Evolutionary conservation across 1,140 invertebrate genomes (phyloP), one percentile per base, ranked within the genome.

Genomic region (Brachystomella parvula): DNA sequence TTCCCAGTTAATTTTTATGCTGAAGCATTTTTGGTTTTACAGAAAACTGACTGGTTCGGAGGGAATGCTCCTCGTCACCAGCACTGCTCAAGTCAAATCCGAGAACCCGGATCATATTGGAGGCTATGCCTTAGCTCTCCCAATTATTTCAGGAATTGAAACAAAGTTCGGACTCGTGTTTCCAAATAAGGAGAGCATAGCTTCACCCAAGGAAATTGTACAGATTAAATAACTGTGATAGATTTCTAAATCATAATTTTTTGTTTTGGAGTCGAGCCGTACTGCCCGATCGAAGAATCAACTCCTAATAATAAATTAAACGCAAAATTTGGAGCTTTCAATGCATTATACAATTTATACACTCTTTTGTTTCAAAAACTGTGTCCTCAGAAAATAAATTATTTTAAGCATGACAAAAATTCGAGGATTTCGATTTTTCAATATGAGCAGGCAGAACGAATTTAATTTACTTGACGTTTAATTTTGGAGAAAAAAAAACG

Each of bases 121-220:
- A 60, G 96, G 96, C 9, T 99, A 94, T 78, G 86, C 90, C 73
- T 86, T 97, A 47, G 96, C 94, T 0, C 79, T 92, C 67, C 94
- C 95, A 0, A 95, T 98, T 28, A 91, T 99, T 75, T 87, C 87
- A 62, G 96, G 96, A 57, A 92, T 99, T 58, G 96, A 99, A 81
- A 89, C 92, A 32, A 98, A 98, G 79, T 98, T 99, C 79, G 96
- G 96, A 56, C 84, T 99, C 24, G 92, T 90, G 74, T 81, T 99
- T 70, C 96, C 96, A 0, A 89, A 90, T n/a, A n/a, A n/a, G n/a
- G n/a, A n/a, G n/a, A n/a, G n/a, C n/a, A n/a, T n/a, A n/a, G n/a
- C n/a, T n/a, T n/a, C n/a, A n/a, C n/a, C n/a, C n/a, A n/a, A n/a
- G n/a, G n/a, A n/a, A n/a, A n/a, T n/a, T 44, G 39, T 12, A 44